phyloP scores from a whole-genome alignment of 2,797 vertebrate genomes.

The Gorsachius magnificus region DNA sequence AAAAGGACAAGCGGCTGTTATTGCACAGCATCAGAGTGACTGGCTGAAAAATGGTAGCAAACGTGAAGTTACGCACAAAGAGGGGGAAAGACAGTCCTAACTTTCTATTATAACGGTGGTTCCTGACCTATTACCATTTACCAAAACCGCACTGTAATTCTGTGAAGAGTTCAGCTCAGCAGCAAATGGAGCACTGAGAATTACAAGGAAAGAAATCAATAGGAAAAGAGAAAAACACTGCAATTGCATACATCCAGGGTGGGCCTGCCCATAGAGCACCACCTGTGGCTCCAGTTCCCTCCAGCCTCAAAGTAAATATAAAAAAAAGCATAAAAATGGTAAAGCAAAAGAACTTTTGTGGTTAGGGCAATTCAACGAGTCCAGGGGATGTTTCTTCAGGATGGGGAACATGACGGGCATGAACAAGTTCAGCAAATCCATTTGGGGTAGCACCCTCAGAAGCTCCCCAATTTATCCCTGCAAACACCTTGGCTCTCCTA shows the following conservation, averaged over 20 bases:
- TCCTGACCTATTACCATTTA: background rate
- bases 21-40: background rate
- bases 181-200: background rate
- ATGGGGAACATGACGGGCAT: fast-evolving
- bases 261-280: fast-evolving
- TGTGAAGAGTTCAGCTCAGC: background rate
- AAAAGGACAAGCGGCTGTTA: background rate
- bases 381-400: background rate
- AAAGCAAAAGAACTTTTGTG: fast-evolving
- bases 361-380: background rate
- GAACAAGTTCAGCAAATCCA: background rate
- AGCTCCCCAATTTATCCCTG: background rate
- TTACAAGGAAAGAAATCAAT: background rate
- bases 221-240: background rate
- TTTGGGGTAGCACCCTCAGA: background rate
- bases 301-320: background rate
- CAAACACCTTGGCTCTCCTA: fast-evolving
- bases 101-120: background rate
- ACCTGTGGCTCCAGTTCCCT: background rate
- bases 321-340: fast-evolving
- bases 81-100: too few relatives aligned
- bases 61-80: background rate
- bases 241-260: background rate
- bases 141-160: background rate
- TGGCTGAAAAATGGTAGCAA: background rate